These are phyloP conservation scores for Rhipidura dahli DNA, from an alignment of 2,113 vertebrate genomes.

Conservation along the genomic window DNA sequence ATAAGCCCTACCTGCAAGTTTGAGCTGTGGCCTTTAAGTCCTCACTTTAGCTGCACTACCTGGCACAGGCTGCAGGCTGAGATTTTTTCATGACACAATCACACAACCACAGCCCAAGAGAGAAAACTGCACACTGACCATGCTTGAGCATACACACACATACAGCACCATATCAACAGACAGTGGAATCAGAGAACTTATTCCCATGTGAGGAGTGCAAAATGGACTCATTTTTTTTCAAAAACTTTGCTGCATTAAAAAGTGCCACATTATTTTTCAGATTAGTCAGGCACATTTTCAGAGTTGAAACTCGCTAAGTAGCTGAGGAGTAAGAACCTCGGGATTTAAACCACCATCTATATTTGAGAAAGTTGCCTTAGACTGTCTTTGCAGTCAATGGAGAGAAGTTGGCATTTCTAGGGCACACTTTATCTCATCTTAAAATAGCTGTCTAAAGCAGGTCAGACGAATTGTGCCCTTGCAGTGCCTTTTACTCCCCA, in stretches of 20 bases:
- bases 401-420: not conserved
- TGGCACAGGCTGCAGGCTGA: not conserved
- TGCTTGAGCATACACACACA: fast-evolving
- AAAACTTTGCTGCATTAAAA: not conserved
- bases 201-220: not conserved
- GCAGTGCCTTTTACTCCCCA: not conserved
- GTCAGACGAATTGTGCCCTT: not conserved
- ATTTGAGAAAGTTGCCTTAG: not conserved
- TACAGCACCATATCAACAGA: not conserved
- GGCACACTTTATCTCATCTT: constrained; percentile 1
- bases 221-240: not conserved
- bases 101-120: not conserved
- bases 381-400: not conserved
- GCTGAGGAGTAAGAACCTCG: not conserved
- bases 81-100: fast-evolving
- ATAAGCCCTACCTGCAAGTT: not conserved
- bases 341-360: not conserved
- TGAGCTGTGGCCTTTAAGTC: not conserved
- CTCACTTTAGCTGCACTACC: not conserved
- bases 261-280: not conserved
- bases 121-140: not conserved
- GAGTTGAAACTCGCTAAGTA: not conserved
- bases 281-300: not conserved
- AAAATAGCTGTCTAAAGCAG: constrained; percentile 25
- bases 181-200: not conserved